Evolutionary conservation across 1,140 invertebrate species (phyloP).

Genomic region (Pogonognathellus flavescens): DNA sequence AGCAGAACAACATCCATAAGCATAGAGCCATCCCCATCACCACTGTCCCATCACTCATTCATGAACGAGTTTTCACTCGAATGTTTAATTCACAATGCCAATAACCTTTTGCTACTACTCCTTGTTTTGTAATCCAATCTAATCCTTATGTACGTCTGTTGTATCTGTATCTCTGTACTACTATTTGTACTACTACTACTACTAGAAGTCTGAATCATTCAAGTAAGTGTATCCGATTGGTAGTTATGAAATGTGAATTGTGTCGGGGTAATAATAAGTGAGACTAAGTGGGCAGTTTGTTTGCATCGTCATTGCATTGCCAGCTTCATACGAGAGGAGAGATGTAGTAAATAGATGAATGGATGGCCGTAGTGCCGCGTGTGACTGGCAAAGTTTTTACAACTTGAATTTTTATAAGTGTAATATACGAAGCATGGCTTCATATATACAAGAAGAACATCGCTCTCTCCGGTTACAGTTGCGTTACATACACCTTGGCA

Average conservation of each 20-base stretch:
- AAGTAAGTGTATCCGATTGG: constrained; percentile 9
- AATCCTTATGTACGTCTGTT: neutral
- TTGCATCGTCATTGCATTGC: constrained; percentile 14
- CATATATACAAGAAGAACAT: neutral
- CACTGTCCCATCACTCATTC: constrained; percentile 45
- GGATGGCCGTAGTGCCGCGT: too few relatives aligned
- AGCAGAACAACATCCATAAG: constrained; percentile 39
- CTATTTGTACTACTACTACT: too few relatives aligned
- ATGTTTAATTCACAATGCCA: constrained; percentile 44
- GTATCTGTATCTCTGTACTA: too few relatives aligned
- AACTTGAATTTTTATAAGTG: neutral
- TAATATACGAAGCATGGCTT: neutral
- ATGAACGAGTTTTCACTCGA: constrained; percentile 48
- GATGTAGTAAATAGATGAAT: too few relatives aligned
- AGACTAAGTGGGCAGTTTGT: constrained; percentile 46
- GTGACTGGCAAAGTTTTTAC: neutral
- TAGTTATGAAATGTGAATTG: constrained; percentile 42
- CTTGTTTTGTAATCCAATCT: constrained; percentile 47
- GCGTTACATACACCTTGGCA: neutral
- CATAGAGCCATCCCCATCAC: constrained; percentile 45
- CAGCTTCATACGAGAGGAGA: neutral
- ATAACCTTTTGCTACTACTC: constrained; percentile 29
- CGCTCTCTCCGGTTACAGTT: neutral
- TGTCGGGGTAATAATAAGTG: constrained; percentile 43
- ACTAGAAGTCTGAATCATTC: too few relatives aligned